Evolutionary conservation across 2,113 vertebrate species (phyloP).

Genomic region (Acrocephalus kingi): DNA sequence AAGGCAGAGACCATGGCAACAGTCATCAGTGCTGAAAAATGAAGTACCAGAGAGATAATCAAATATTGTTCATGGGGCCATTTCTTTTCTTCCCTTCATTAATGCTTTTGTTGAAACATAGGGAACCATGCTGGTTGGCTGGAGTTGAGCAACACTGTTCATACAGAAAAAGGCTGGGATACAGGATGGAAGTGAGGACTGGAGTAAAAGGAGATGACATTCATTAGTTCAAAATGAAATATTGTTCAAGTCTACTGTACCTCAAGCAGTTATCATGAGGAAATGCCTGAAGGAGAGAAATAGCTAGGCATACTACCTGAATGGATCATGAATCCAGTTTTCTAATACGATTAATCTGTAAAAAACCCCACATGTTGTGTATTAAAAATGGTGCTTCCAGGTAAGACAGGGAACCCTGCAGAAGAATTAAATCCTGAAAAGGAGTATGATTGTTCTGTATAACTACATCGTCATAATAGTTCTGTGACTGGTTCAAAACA

Average conservation of each 20-base stretch:
- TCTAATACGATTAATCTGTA: not conserved
- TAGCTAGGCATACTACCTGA: not conserved
- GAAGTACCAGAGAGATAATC: not conserved
- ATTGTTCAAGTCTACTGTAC: not conserved
- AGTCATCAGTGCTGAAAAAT: not conserved
- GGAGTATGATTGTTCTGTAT: not conserved
- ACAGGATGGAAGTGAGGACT: not conserved
- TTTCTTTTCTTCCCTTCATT: not conserved
- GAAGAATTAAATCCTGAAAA: not conserved
- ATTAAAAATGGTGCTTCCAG: not conserved
- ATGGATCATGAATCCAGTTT: not conserved
- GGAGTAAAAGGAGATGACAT: not conserved
- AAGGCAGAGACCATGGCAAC: not conserved
- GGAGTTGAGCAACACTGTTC: not conserved
- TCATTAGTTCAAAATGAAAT: not conserved
- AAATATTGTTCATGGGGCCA: not conserved
- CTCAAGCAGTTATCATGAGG: not conserved
- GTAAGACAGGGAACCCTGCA: not conserved
- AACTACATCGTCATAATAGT: not conserved
- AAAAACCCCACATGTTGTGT: not conserved
- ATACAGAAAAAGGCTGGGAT: not conserved
- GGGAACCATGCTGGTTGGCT: not conserved
- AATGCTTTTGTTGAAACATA: not conserved
- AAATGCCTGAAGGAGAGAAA: not conserved
- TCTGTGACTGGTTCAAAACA: not conserved